Percentiles rank a stretch among this genome's conserved stretches.
phyloP scores from a whole-genome alignment of 2,113 vertebrate species.

The Syngnathus typhle region DNA sequence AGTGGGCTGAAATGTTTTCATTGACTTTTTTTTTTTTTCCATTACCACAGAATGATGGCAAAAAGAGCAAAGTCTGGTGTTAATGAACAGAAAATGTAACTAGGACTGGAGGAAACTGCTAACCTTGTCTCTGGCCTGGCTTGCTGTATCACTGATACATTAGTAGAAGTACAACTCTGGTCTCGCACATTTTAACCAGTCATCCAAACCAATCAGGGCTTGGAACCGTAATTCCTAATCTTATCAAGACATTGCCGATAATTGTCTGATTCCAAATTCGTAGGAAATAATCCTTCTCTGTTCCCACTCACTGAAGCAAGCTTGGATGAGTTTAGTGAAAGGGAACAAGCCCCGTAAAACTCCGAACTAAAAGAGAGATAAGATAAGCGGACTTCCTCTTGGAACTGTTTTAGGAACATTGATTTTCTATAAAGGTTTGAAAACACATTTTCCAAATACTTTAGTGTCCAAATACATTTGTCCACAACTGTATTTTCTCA shows the following conservation, averaged over 20 bases:
- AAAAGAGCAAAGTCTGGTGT: not conserved
- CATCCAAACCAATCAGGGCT: not conserved
- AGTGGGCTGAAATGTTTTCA: too few relatives aligned
- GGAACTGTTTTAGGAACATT: not conserved
- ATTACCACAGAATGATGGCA: not conserved
- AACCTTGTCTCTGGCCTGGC: not conserved
- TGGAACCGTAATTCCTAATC: not conserved
- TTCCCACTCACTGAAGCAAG: not conserved
- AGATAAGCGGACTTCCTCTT: not conserved
- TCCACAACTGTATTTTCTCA: slow-evolving; percentile 11
- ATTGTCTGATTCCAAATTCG: not conserved
- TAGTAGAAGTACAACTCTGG: not conserved
- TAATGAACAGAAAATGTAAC: not conserved
- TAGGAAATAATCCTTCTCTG: not conserved
- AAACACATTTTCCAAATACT: not conserved
- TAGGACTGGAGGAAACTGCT: not conserved
- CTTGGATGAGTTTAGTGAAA: not conserved
- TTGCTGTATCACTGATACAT: not conserved
- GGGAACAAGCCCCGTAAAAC: not conserved
- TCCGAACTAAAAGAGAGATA: not conserved
- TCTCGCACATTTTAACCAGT: not conserved
- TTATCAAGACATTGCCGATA: not conserved
- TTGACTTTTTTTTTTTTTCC: too few relatives aligned
- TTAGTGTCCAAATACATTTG: not conserved
- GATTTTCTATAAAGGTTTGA: not conserved